These are phyloP conservation scores for Trissolcus japonicus DNA, from an alignment of 2,888 invertebrate genomes.

Conservation along the genomic window DNA sequence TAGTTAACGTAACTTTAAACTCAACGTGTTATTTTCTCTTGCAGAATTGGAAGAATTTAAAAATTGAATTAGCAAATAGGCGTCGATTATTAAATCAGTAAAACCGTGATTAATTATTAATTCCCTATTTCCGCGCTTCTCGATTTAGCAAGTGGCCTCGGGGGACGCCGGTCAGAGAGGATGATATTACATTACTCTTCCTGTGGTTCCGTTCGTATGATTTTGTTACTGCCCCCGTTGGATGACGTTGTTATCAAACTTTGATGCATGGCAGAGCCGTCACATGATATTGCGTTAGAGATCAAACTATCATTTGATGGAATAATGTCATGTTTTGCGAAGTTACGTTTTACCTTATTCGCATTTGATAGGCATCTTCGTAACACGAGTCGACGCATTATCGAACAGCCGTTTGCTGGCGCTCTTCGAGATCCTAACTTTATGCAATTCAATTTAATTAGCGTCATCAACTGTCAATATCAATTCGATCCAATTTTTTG, in stretches of 20 bases:
- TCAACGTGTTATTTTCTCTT: too few relatives aligned
- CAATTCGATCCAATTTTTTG: neutral
- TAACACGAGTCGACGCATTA: constrained; percentile 32
- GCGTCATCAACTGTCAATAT: constrained; percentile 7
- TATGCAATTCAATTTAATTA: constrained; percentile 23
- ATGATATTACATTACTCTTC: constrained; percentile 56
- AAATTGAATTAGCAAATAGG: constrained; percentile 28
- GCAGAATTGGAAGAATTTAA: neutral
- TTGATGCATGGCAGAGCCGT: constrained; percentile 44
- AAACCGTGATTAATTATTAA: constrained; percentile 56
- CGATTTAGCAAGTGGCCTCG: constrained; percentile 49
- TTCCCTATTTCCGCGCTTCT: constrained; percentile 55
- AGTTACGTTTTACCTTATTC: constrained; percentile 45
- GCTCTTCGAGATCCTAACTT: constrained; percentile 22
- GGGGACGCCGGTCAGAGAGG: constrained; percentile 48
- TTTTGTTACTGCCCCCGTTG: constrained; percentile 47
- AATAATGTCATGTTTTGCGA: constrained; percentile 49
- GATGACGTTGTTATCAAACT: constrained; percentile 53
- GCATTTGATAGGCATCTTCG: constrained; percentile 43
- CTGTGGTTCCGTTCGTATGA: constrained; percentile 51
- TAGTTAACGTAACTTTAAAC: constrained; percentile 17
- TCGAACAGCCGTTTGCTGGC: constrained; percentile 24
- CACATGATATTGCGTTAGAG: constrained; percentile 43
- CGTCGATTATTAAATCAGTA: constrained; percentile 42
- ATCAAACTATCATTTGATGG: constrained; percentile 44